phyloP scores from a whole-genome alignment of 2,797 vertebrate species.

The Tokudaia tokunoshimensis region DNA sequence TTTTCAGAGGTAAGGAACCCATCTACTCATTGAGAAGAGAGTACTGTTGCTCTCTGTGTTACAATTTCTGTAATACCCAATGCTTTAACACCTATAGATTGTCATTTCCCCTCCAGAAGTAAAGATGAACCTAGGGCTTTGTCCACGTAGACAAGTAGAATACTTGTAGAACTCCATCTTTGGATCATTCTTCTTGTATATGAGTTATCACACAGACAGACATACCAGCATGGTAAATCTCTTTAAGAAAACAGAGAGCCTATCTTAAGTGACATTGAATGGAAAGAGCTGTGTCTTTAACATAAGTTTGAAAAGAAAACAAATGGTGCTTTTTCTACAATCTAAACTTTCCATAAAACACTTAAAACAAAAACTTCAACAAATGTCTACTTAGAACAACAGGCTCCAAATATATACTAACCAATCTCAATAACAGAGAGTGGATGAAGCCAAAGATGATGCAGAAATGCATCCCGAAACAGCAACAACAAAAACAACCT shows the following conservation, averaged over 20 bases:
- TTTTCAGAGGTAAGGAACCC: background rate
- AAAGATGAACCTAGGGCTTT: background rate
- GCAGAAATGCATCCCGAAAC: background rate
- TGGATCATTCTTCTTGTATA: background rate
- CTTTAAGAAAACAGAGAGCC: background rate
- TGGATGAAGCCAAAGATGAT: background rate
- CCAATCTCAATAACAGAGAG: background rate
- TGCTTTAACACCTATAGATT: background rate
- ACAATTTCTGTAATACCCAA: background rate
- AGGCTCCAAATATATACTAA: constrained; percentile 14
- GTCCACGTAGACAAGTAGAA: too few species aligned
- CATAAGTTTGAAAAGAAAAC: constrained; percentile 18
- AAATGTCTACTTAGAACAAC: background rate
- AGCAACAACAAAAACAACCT: background rate
- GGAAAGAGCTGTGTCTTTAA: background rate
- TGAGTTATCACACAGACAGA: background rate
- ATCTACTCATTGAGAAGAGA: background rate
- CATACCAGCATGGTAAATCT: background rate
- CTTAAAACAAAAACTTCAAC: background rate
- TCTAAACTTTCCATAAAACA: constrained; percentile 17
- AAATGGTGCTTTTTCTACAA: background rate
- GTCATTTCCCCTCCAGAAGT: background rate
- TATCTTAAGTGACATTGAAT: constrained; percentile 41
- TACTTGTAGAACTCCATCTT: too few species aligned
- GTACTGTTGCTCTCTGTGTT: background rate